A percentile compares a stretch with the other conserved stretches of the same genome.
phyloP scores from a whole-genome alignment of 2,797 vertebrate genomes.

The Molossus alvarezi region DNA sequence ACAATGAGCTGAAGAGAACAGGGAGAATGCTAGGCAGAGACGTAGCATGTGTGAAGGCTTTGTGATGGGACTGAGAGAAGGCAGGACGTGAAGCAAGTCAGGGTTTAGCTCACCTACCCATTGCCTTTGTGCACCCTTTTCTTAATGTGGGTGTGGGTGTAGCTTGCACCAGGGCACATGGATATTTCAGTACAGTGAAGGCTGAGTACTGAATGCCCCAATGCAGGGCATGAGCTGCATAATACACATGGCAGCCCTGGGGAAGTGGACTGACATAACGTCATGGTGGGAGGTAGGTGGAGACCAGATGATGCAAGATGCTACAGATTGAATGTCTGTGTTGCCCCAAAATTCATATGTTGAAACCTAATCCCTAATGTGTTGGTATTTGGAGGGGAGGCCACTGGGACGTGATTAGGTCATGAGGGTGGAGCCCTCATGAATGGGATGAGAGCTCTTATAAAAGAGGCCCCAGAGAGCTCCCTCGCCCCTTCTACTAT shows the following conservation, averaged over 20 bases:
- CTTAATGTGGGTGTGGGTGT: too few species aligned
- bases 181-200: background rate
- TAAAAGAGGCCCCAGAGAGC: background rate
- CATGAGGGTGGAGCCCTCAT: background rate
- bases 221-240: background rate
- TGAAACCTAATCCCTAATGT: background rate
- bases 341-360: background rate
- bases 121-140: background rate
- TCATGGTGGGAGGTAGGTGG: background rate
- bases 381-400: background rate
- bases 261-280: background rate
- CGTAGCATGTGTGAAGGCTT: rapidly evolving
- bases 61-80: background rate
- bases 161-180: rapidly evolving
- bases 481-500: background rate
- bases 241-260: background rate
- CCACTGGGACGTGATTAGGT: background rate
- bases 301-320: background rate
- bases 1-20: background rate
- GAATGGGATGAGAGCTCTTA: background rate
- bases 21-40: background rate
- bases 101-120: background rate
- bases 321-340: background rate
- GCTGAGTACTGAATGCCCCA: background rate
- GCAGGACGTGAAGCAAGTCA: rapidly evolving